Evolutionary conservation across 2,888 invertebrate genomes (phyloP).

Genomic region (Drosophila pegasa): DNA sequence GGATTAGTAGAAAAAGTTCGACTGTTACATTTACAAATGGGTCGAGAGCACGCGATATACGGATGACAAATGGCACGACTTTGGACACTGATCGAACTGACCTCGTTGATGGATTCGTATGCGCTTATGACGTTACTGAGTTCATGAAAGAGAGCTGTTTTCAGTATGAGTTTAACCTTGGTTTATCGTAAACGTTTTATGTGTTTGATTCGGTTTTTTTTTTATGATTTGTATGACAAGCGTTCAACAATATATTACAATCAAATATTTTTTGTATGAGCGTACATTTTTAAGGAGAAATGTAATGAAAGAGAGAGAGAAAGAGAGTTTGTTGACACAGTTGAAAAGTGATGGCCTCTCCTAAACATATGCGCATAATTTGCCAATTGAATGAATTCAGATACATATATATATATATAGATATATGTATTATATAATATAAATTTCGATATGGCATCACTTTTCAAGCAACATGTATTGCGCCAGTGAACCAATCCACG

Average conservation of each 20-base stretch:
- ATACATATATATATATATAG: neutral
- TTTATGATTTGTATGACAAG: conserved; percentile 47
- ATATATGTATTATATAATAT: neutral
- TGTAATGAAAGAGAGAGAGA: conserved; percentile 52
- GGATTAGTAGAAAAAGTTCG: conserved; percentile 29
- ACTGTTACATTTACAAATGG: conserved; percentile 38
- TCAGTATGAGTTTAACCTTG: conserved; percentile 82
- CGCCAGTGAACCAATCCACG: conserved; percentile 55
- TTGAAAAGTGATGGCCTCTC: conserved; percentile 68
- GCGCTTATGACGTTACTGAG: conserved; percentile 78
- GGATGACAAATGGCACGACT: conserved; percentile 34
- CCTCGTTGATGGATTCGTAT: conserved; percentile 74
- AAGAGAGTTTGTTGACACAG: conserved; percentile 19
- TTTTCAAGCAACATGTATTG: conserved; percentile 61
- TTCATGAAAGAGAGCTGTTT: conserved; percentile 81
- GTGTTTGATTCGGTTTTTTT: conserved; percentile 29
- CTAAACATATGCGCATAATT: conserved; percentile 5
- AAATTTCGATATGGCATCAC: conserved; percentile 54
- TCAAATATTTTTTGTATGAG: conserved; percentile 34
- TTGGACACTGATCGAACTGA: conserved; percentile 74
- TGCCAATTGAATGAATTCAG: conserved; percentile 1
- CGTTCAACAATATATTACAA: conserved; percentile 61
- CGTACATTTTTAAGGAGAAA: conserved; percentile 23
- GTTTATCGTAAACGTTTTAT: conserved; percentile 40
- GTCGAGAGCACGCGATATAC: conserved; percentile 18